Evolutionary conservation across 2,888 invertebrate genomes (phyloP).

Genomic region (Lottia gigantea): DNA sequence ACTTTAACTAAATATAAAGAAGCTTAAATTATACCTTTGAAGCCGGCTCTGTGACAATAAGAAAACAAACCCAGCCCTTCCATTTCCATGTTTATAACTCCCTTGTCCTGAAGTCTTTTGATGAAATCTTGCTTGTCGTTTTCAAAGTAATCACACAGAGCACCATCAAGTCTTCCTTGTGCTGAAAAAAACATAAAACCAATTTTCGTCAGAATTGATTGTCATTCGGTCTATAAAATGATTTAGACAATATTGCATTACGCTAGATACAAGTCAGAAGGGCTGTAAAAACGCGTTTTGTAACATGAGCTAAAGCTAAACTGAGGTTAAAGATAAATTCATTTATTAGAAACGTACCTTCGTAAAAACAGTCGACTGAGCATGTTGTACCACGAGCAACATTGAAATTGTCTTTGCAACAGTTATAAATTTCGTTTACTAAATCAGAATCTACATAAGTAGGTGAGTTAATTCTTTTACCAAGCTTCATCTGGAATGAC

Average conservation of each 20-base stretch:
- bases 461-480: conserved; percentile 72
- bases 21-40: conserved; percentile 72
- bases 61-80: conserved; percentile 94
- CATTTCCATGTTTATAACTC: conserved; percentile 97
- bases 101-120: conserved; percentile 71
- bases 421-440: conserved; percentile 81
- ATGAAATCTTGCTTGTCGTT: conserved; percentile 91
- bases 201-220: too few species aligned
- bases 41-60: conserved; percentile 91
- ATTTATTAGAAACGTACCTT: conserved; percentile 68
- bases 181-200: conserved; percentile 71
- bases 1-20: too few species aligned
- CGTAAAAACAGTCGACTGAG: conserved; percentile 98
- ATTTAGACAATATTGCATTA: too few species aligned
- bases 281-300: too few species aligned
- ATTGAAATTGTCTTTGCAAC: conserved; percentile 71
- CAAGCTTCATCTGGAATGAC: conserved; percentile 56
- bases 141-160: conserved; percentile 93
- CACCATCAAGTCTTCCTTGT: conserved; percentile 94
- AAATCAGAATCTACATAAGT: conserved; percentile 86
- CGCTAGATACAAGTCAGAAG: too few species aligned
- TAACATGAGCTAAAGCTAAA: too few species aligned
- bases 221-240: too few species aligned
- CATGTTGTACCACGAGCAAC: conserved; percentile 92
- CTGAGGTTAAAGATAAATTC: too few species aligned